Conservation (phyloP, 2,113 vertebrate genomes). For the Hyla sarda region DNA sequence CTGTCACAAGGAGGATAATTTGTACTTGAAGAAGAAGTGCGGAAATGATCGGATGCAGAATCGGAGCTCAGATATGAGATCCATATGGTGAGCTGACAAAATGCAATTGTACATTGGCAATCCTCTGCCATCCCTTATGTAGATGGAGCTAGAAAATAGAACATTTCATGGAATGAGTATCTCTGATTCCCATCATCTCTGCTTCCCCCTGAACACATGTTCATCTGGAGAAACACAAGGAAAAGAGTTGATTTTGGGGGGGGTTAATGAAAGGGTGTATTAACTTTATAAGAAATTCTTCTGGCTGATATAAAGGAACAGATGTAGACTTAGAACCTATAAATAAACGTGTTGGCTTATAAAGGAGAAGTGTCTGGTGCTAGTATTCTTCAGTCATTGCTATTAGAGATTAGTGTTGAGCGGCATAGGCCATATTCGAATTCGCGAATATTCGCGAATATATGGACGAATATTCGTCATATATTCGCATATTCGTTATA, state of each 20-base stretch:
- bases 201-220: slow-evolving; percentile 56
- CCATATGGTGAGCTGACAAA: slow-evolving; percentile 52
- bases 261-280: neutral
- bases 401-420: too few species aligned
- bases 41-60: neutral
- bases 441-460: too few species aligned
- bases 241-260: neutral
- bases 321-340: neutral
- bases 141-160: slow-evolving; percentile 21
- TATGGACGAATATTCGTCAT: too few species aligned
- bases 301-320: neutral
- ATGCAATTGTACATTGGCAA: slow-evolving; percentile 12
- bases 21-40: neutral
- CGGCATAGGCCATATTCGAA: too few species aligned
- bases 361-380: neutral
- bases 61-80: neutral
- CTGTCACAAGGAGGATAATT: too few species aligned
- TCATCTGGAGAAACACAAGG: slow-evolving; percentile 5
- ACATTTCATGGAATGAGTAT: neutral
- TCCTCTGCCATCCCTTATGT: slow-evolving; percentile 5
- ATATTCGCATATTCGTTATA: too few species aligned
- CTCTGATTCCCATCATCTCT: slow-evolving; percentile 23
- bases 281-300: neutral
- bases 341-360: neutral
- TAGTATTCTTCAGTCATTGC: neutral